Evolutionary conservation across 2,888 invertebrate genomes (phyloP).

Genomic region (Zeuzera pyrina): DNA sequence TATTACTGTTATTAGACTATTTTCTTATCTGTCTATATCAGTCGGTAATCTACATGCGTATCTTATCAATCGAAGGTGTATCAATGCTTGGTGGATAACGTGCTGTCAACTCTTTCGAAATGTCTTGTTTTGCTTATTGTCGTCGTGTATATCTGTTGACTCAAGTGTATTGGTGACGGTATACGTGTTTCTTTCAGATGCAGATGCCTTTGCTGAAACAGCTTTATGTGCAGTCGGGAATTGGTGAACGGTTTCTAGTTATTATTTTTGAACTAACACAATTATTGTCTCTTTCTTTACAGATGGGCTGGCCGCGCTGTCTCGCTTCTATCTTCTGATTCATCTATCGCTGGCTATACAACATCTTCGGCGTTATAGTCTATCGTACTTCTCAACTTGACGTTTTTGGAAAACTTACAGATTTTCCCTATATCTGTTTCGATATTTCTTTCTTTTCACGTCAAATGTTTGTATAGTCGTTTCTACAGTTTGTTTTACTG

Average conservation of each 20-base stretch:
- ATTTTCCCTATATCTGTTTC: no score
- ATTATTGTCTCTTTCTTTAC: slow-evolving; percentile 63
- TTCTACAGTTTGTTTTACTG: no score
- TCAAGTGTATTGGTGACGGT: slow-evolving; percentile 41
- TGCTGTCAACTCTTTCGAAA: neutral
- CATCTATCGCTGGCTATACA: no score
- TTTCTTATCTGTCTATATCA: no score
- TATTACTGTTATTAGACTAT: no score
- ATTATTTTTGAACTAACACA: slow-evolving; percentile 42
- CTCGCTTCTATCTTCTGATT: slow-evolving; percentile 26
- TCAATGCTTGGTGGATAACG: no score
- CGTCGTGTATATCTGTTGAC: slow-evolving; percentile 37
- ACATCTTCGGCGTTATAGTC: no score
- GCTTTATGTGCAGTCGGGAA: slow-evolving; percentile 48
- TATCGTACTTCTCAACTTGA: no score
- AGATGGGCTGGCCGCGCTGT: slow-evolving; percentile 43
- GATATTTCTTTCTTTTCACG: no score
- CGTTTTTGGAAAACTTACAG: no score
- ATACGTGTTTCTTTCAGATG: slow-evolving; percentile 11
- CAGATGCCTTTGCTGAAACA: slow-evolving; percentile 27
- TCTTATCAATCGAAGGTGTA: neutral
- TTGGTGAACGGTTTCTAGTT: slow-evolving; percentile 45
- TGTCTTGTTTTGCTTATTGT: slow-evolving; percentile 28
- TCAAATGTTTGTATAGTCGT: no score
- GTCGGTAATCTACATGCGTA: no score